Conservation (phyloP, 1,140 invertebrate genomes). For the Ceratina japonica region DNA sequence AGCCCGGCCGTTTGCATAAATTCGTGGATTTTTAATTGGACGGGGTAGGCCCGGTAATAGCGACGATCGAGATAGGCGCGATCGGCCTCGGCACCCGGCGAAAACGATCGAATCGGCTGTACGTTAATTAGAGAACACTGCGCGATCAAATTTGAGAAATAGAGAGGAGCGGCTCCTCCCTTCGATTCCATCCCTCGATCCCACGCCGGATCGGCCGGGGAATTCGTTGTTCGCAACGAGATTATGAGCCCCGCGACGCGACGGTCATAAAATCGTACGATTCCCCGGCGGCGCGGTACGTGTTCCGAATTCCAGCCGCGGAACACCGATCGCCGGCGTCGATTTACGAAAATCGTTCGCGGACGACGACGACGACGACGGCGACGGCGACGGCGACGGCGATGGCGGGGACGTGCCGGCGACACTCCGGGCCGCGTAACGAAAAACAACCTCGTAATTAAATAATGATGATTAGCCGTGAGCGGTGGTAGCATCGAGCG, state of each 20-base stretch:
- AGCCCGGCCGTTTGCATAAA: conserved; percentile 62
- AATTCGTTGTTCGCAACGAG: no score
- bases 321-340: neutral
- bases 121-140: conserved; percentile 53
- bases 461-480: conserved; percentile 72
- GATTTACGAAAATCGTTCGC: conserved; percentile 36
- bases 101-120: conserved; percentile 37
- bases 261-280: neutral
- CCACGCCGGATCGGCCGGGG: no score
- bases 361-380: conserved; percentile 6
- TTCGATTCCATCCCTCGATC: no score
- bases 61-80: conserved; percentile 53
- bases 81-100: conserved; percentile 33
- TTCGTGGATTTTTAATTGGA: conserved; percentile 64
- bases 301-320: conserved; percentile 10
- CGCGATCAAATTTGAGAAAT: conserved; percentile 50
- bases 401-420: conserved; percentile 26
- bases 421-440: conserved; percentile 23
- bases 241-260: neutral
- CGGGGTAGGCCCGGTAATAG: conserved; percentile 42
- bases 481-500: conserved; percentile 62
- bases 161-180: no score
- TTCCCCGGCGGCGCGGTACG: neutral
- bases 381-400: conserved; percentile 30
- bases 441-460: conserved; percentile 71